Evolutionary conservation across 2,113 vertebrate species (phyloP), one percentile per base, ranked within the genome.

Genomic region (Hemiscyllium ocellatum): DNA sequence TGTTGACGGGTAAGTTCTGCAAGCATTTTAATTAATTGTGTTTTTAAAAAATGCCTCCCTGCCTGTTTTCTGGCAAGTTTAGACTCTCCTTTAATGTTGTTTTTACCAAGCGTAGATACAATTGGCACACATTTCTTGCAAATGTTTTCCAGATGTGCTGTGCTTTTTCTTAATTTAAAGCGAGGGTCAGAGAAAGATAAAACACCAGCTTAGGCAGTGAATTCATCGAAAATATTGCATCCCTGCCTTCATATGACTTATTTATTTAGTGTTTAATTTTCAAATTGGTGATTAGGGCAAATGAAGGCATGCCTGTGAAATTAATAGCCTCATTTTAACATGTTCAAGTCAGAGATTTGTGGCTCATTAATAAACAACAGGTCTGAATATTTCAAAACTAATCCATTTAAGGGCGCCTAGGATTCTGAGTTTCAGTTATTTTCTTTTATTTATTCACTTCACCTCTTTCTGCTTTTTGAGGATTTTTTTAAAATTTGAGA

Each of bases 121-220:
- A 37, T 68, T 93, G 89, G 61, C 89, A 68, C 56, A 93, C 19
- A 37, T 20, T n/a, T n/a, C n/a, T 37, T 66, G 65, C 89, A 93
- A 33, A 66, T 93, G 56, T 68, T 93, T 93, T 93, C 89, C 89
- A 93, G 89, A 68, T 93, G 89, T 66, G 89, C 33, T 68, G n/a
- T 66, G 20, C 61, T n/a, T 66, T 93, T 68, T 68, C 61, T 93
- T 42, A 20, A 93, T 93, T 66, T 37, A 42, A 66, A 93, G 3
- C 66, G 61, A 93, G 89, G 65, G 61, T 61, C 56, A 91, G 89
- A 66, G 56, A 91, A n/a, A 93, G 15, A 66, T 15, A 68, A 66
- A 93, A n/a, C 33, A 93, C 13, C n/a, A 37, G 61, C 4, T 66
- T 93, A 65, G 29, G 29, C 56, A n/a, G 87, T 65, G 29, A 15